Conservation (phyloP, 2,888 invertebrate genomes). For the Diloba caeruleocephala region DNA sequence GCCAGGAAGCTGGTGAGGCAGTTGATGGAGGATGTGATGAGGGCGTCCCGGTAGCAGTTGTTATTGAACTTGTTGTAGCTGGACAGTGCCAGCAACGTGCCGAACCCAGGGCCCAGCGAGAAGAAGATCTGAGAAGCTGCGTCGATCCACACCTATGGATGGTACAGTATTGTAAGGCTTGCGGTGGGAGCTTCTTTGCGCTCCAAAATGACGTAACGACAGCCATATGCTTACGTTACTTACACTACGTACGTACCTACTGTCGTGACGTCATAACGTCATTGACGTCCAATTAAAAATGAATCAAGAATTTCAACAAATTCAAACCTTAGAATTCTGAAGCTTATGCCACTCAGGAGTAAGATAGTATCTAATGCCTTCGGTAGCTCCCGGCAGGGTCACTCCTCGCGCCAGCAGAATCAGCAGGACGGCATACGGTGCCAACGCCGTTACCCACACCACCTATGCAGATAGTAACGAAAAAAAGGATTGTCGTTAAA, state of each 20-base stretch:
- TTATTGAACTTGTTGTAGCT: constrained; percentile 98
- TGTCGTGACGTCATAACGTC: no score
- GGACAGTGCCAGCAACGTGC: constrained; percentile 95
- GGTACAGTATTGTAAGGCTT: no score
- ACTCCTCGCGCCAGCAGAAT: constrained; percentile 95
- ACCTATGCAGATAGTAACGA: no score
- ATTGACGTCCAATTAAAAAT: neutral
- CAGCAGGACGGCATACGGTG: constrained; percentile 96
- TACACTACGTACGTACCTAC: no score
- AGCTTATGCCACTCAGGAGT: constrained; percentile 97
- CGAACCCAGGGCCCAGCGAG: constrained; percentile 97
- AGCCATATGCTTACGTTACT: no score
- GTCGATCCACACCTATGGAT: constrained; percentile 95
- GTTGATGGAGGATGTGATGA: constrained; percentile 96
- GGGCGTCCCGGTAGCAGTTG: constrained; percentile 96
- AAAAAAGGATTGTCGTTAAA: no score
- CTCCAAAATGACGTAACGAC: no score
- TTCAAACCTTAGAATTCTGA: constrained; percentile 91
- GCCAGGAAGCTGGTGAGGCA: constrained; percentile 97
- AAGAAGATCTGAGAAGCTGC: constrained; percentile 98
- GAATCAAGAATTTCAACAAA: neutral
- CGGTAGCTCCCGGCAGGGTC: constrained; percentile 94
- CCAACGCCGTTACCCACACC: constrained; percentile 98
- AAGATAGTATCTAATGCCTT: constrained; percentile 96
- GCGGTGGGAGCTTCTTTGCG: no score